These are phyloP conservation scores for Paramormyrops kingsleyae DNA, from an alignment of 2,113 vertebrate genomes.

Conservation along the genomic window DNA sequence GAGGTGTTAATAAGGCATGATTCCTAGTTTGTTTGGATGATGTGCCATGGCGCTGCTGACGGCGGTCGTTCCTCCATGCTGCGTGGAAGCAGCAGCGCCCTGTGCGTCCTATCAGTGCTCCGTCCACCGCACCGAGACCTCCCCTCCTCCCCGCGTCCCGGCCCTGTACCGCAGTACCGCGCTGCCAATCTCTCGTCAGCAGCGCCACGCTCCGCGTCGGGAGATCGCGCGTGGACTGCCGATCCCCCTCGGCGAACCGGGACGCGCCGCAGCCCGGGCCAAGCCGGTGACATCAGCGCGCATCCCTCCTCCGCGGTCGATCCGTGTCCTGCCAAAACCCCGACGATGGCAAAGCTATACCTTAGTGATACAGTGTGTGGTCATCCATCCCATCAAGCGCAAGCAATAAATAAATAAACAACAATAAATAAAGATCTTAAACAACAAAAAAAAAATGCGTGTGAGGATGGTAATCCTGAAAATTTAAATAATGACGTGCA, in stretches of 20 bases:
- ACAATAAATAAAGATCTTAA: not conserved
- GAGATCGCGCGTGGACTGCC: not conserved
- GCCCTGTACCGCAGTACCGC: not conserved
- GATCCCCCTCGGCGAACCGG: not conserved
- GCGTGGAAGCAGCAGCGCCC: not conserved
- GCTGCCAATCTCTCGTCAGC: not conserved
- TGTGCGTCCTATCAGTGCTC: not conserved
- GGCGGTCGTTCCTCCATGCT: not conserved
- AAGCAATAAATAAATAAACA: not conserved
- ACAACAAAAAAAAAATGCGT: not conserved
- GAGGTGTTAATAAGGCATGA: not conserved
- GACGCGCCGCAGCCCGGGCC: not conserved
- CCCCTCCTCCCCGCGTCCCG: not conserved
- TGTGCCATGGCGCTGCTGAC: not conserved
- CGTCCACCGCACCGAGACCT: not conserved
- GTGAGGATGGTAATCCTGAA: not conserved
- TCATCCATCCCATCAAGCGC: not conserved
- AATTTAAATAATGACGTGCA: not conserved
- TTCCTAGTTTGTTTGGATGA: conserved; percentile 1
- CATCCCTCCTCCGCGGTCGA: not conserved
- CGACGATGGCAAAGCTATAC: not conserved
- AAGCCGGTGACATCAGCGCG: not conserved
- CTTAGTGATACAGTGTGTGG: not conserved
- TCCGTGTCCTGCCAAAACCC: not conserved
- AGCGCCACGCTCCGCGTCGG: not conserved